Conservation (phyloP, 1,140 invertebrate species). For the Apocrypta bakeri region DNA sequence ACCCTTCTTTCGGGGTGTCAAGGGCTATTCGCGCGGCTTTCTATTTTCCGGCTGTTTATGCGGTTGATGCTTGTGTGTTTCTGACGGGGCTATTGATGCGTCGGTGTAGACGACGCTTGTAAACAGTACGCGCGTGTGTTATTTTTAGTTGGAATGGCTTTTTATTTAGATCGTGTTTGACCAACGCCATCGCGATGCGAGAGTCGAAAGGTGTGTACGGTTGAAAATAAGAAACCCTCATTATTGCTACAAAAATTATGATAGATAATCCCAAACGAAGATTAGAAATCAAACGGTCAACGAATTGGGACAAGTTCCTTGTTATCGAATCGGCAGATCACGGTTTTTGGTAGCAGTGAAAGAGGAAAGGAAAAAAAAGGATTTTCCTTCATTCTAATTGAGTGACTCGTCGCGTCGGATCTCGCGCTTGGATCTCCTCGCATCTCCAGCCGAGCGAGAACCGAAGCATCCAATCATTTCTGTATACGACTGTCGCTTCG, state of each 20-base stretch:
- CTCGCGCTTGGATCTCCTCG: constrained; percentile 11
- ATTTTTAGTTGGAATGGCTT: too few relatives aligned
- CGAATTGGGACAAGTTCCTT: constrained; percentile 17
- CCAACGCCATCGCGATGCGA: too few relatives aligned
- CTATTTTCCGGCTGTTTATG: neutral
- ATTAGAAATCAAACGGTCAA: constrained; percentile 29
- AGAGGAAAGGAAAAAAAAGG: constrained; percentile 11
- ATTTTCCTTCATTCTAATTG: constrained; percentile 47
- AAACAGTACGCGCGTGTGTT: too few relatives aligned
- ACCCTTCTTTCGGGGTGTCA: constrained; percentile 55
- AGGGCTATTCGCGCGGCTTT: constrained; percentile 21
- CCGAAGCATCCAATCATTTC: neutral
- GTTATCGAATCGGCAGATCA: constrained; percentile 18
- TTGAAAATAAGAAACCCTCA: constrained; percentile 25
- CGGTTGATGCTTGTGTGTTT: neutral
- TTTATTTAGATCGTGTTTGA: too few relatives aligned
- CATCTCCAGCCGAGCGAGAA: constrained; percentile 23
- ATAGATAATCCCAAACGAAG: neutral
- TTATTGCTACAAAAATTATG: constrained; percentile 24
- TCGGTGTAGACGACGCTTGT: too few relatives aligned
- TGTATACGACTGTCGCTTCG: constrained; percentile 28
- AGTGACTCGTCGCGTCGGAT: constrained; percentile 41
- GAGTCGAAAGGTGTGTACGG: too few relatives aligned
- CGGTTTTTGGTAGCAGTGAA: neutral
- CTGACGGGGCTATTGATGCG: too few relatives aligned